Evolutionary conservation across 1,140 invertebrate genomes (phyloP).

Genomic region (Asbolus verrucosus): DNA sequence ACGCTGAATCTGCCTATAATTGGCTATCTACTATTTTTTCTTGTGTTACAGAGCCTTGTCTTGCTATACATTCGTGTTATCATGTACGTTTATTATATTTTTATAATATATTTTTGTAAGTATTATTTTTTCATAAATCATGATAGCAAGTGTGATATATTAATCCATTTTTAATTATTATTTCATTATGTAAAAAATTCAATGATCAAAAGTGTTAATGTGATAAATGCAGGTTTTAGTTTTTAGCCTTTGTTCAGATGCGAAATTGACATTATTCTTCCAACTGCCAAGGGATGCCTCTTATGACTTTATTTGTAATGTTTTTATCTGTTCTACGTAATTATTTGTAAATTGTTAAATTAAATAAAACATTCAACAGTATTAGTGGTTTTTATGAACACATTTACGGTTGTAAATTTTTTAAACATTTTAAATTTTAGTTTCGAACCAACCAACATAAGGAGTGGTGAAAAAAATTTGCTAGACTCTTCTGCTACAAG

Average conservation of each 20-base stretch:
- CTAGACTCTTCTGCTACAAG: too few species aligned
- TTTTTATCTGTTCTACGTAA: neutral
- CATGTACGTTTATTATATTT: conserved; percentile 10
- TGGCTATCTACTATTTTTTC: neutral
- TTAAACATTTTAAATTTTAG: too few species aligned
- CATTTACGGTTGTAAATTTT: too few species aligned
- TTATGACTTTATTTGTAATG: conserved; percentile 7
- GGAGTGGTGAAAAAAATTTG: too few species aligned
- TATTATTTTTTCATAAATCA: neutral
- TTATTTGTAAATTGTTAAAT: conserved; percentile 7
- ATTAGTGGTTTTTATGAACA: neutral
- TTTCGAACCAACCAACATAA: too few species aligned
- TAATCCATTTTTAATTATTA: conserved; percentile 27
- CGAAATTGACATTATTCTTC: neutral
- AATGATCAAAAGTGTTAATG: conserved; percentile 14
- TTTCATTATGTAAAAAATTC: conserved; percentile 6
- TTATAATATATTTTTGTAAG: too few species aligned
- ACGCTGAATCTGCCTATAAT: too few species aligned
- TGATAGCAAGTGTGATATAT: conserved; percentile 7
- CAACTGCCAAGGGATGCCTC: conserved; percentile 20
- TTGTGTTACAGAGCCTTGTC: neutral
- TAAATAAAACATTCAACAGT: conserved; percentile 19
- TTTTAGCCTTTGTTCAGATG: conserved; percentile 2
- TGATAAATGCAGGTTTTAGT: neutral
- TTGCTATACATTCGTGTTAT: conserved; percentile 21